Conservation (phyloP, 2,888 invertebrate genomes). For the Artemia sinica region DNA sequence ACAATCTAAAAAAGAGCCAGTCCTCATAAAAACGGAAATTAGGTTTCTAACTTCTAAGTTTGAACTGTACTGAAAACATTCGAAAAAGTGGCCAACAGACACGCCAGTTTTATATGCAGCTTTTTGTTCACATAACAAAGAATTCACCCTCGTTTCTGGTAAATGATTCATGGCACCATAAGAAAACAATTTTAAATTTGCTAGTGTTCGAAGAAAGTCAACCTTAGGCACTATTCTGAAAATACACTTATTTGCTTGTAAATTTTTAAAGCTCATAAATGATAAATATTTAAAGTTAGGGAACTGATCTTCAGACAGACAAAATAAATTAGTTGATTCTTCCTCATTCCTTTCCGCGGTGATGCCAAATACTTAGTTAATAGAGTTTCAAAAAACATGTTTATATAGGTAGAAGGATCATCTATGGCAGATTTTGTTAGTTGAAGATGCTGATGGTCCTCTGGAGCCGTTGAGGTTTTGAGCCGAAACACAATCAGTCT, state of each 20-base stretch:
- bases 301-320: not conserved
- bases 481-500: constrained; percentile 1
- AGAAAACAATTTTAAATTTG: not conserved
- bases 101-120: not conserved
- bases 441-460: not conserved
- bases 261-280: not conserved
- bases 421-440: not conserved
- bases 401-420: not conserved
- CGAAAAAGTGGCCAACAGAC: constrained; percentile 9
- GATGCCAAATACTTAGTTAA: not conserved
- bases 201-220: not conserved
- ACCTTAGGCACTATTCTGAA: not conserved
- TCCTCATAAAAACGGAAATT: not conserved
- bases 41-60: not conserved
- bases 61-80: not conserved
- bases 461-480: not conserved
- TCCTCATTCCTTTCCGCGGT: not conserved
- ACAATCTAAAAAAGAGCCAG: not conserved
- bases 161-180: not conserved
- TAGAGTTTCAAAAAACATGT: not conserved
- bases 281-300: not conserved
- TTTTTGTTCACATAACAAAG: not conserved
- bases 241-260: not conserved
- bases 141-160: too few relatives aligned
- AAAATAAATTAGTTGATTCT: not conserved